phyloP scores from a whole-genome alignment of 2,113 vertebrate genomes.

The Copsychus sechellarum region DNA sequence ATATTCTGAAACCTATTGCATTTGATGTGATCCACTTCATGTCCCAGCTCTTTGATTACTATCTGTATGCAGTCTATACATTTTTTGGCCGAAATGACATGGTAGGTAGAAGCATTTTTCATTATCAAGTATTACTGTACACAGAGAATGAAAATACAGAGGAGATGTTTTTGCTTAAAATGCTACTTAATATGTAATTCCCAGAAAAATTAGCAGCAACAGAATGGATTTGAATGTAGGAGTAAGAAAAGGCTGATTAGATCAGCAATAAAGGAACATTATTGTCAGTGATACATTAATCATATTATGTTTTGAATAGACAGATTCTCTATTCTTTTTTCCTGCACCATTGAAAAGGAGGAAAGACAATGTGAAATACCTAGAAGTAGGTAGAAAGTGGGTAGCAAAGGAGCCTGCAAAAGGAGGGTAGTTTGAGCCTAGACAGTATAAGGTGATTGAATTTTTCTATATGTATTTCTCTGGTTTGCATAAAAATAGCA shows the following conservation, averaged over 20 bases:
- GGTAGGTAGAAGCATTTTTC: constrained; percentile 73
- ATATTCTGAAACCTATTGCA: constrained; percentile 95
- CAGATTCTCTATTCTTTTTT: background rate
- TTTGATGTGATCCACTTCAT: constrained; percentile 99
- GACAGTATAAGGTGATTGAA: background rate
- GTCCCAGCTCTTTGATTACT: constrained; percentile 98
- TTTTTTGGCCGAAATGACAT: constrained; percentile 97
- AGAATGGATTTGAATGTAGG: background rate
- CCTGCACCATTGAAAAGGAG: background rate
- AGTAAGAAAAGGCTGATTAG: background rate
- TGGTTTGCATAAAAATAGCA: background rate
- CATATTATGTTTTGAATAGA: background rate
- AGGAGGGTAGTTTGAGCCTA: background rate
- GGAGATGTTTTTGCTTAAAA: background rate
- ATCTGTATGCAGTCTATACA: constrained; percentile 94
- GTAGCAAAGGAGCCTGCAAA: background rate
- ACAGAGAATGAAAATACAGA: background rate
- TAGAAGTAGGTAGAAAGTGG: background rate
- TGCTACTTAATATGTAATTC: background rate
- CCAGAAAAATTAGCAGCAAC: background rate
- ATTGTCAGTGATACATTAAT: background rate
- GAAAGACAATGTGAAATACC: background rate
- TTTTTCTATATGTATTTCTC: background rate
- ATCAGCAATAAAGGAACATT: background rate
- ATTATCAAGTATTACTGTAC: background rate